These are phyloP conservation scores for Cataglyphis altisquamis DNA, from an alignment of 2,888 invertebrate genomes.

Conservation along the genomic window DNA sequence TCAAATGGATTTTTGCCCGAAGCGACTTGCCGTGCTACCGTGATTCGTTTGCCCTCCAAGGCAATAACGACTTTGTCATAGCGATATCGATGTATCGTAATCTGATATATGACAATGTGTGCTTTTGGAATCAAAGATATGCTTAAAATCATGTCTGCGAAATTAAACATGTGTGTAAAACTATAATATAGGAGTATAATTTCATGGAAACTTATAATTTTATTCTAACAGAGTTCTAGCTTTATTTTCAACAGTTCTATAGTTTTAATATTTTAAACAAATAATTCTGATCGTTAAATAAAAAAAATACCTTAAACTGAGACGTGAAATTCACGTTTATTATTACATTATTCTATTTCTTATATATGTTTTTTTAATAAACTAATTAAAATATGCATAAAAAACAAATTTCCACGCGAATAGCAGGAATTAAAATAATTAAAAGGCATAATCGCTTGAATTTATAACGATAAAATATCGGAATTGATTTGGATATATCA, in stretches of 20 bases:
- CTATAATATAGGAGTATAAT: background rate
- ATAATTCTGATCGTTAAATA: background rate
- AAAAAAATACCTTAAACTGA: background rate
- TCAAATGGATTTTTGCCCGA: slow-evolving; percentile 66
- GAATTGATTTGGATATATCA: background rate
- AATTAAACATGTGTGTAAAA: background rate
- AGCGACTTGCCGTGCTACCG: slow-evolving; percentile 38
- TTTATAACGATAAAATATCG: slow-evolving; percentile 18
- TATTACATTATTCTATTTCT: background rate
- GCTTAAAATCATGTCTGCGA: background rate
- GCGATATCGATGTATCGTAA: slow-evolving; percentile 61
- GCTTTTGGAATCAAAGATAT: background rate
- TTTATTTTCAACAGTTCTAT: background rate
- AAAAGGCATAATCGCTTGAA: background rate
- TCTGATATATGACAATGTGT: slow-evolving; percentile 7
- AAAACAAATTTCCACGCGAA: background rate
- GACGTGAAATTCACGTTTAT: background rate
- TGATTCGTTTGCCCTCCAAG: slow-evolving; percentile 22
- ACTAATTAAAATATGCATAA: background rate
- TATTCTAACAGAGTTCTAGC: background rate
- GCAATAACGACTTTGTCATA: slow-evolving; percentile 59
- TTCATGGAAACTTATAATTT: background rate
- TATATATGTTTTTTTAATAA: background rate
- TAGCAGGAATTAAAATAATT: background rate
- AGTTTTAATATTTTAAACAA: background rate